Conservation (phyloP, 1,140 invertebrate genomes). For the Gryllus bimaculatus region DNA sequence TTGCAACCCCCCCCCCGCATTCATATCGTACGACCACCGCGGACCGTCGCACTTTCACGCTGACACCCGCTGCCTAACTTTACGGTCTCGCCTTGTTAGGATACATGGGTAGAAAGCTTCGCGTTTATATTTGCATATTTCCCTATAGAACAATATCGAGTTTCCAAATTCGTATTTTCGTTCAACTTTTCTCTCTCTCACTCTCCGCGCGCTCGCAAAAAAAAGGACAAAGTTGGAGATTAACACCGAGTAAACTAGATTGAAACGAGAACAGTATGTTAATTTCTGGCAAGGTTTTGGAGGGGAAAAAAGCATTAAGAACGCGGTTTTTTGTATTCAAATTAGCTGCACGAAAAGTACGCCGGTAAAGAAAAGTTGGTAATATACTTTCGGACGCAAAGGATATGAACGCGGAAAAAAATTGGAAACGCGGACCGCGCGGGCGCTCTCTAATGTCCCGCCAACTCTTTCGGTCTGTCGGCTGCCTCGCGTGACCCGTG, state of each 20-base stretch:
- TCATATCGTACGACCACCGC: too few relatives aligned
- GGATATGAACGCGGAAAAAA: not conserved
- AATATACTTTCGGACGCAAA: not conserved
- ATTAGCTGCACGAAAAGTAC: not conserved
- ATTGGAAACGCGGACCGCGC: not conserved
- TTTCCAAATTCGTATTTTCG: not conserved
- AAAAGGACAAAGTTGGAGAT: not conserved
- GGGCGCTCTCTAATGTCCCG: too few relatives aligned
- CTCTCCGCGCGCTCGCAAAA: not conserved
- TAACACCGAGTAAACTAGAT: not conserved
- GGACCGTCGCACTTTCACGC: not conserved
- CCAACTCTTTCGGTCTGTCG: too few relatives aligned
- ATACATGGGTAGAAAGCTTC: not conserved
- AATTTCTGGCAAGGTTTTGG: not conserved
- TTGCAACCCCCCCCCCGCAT: too few relatives aligned
- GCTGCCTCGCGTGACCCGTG: too few relatives aligned
- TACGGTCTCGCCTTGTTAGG: not conserved
- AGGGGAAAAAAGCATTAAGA: not conserved
- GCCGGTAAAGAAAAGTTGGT: not conserved
- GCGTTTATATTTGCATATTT: slow-evolving; percentile 2
- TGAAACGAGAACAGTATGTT: slow-evolving; percentile 4
- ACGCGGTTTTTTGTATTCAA: not conserved
- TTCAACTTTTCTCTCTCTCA: not conserved
- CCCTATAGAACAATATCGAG: not conserved
- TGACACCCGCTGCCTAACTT: not conserved